phyloP scores from a whole-genome alignment of 2,888 invertebrate species.

The Panorpa germanica region DNA sequence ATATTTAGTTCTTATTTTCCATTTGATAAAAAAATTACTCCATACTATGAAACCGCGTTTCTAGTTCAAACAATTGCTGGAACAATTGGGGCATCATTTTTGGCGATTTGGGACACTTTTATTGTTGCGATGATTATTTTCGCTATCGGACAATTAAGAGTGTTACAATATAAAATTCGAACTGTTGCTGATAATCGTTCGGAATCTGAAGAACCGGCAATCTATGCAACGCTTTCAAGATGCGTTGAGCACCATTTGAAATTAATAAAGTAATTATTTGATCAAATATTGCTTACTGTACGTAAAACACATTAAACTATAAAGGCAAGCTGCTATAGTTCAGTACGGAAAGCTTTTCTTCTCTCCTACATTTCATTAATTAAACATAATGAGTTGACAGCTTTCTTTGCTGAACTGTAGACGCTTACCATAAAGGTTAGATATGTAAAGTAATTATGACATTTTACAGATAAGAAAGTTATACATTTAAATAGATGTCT shows the following conservation, averaged over 20 bases:
- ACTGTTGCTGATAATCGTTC: slow-evolving; percentile 19
- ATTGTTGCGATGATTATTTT: slow-evolving; percentile 26
- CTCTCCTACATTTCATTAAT: no score
- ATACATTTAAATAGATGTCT: no score
- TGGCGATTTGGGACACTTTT: slow-evolving; percentile 25
- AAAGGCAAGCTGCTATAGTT: background rate
- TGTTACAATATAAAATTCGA: slow-evolving; percentile 21
- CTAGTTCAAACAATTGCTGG: no score
- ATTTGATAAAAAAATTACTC: no score
- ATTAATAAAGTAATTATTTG: slow-evolving; percentile 21
- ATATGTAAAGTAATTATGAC: no score
- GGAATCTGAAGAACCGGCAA: slow-evolving; percentile 15
- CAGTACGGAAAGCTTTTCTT: no score
- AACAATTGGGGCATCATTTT: slow-evolving; percentile 25
- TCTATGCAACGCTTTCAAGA: slow-evolving; percentile 18
- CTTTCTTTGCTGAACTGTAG: no score
- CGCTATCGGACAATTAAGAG: slow-evolving; percentile 24
- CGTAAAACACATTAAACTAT: background rate
- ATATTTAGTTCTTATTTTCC: no score
- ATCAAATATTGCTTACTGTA: slow-evolving; percentile 4
- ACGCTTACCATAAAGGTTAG: no score
- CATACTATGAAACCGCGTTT: no score
- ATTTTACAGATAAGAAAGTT: no score
- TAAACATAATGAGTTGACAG: no score
- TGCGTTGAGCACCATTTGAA: slow-evolving; percentile 22